These are phyloP conservation scores for Apotomis capreana DNA, from an alignment of 2,888 invertebrate species.

Conservation along the genomic window DNA sequence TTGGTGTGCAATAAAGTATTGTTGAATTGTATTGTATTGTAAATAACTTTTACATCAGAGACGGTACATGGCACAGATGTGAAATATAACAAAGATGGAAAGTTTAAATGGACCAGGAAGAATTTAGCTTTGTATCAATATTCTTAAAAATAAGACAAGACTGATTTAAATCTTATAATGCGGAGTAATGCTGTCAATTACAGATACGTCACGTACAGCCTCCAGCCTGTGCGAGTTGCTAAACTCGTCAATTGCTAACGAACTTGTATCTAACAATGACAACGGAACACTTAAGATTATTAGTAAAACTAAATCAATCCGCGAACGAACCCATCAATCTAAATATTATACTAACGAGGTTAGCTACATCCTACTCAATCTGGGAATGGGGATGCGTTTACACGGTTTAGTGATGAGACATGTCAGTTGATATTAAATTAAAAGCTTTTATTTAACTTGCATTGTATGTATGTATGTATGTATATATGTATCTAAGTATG, in stretches of 20 bases:
- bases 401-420: neutral
- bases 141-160: no score
- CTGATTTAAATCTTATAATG: neutral
- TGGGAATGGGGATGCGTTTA: slow-evolving; percentile 16
- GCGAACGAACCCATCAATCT: slow-evolving; percentile 33
- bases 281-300: slow-evolving; percentile 32
- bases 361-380: slow-evolving; percentile 33
- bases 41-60: no score
- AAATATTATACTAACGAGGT: slow-evolving; percentile 39
- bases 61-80: no score
- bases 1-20: no score
- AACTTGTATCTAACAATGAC: slow-evolving; percentile 20
- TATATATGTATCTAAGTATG: no score
- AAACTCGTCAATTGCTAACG: slow-evolving; percentile 14
- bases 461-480: no score
- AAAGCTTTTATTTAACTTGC: no score
- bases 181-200: neutral
- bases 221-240: neutral
- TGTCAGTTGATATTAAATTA: neutral
- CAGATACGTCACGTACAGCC: neutral
- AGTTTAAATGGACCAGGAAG: no score
- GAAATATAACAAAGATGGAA: no score
- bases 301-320: slow-evolving; percentile 40
- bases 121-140: no score
- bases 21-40: no score